Percentiles rank a stretch among this genome's conserved stretches.
phyloP scores from a whole-genome alignment of 2,113 vertebrate species.

The Elephantulus edwardii region DNA sequence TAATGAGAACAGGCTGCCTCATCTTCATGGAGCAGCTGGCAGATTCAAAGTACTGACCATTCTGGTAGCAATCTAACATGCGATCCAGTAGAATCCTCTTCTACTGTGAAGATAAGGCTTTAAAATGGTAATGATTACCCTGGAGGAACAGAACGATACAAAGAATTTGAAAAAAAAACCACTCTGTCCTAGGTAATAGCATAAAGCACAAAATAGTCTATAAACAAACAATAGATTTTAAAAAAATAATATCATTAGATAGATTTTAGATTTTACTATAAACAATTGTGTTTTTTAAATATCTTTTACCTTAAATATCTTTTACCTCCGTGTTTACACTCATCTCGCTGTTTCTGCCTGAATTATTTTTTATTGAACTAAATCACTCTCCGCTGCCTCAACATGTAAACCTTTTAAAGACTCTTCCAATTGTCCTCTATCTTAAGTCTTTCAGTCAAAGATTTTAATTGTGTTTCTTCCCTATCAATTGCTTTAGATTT shows the following conservation, averaged over 20 bases:
- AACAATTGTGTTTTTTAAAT: neutral
- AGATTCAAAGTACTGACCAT: too few species aligned
- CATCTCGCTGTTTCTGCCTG: conserved; percentile 3
- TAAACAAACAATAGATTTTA: neutral
- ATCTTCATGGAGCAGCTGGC: too few species aligned
- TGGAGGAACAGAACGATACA: neutral
- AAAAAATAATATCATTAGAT: neutral
- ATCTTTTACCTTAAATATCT: conserved; percentile 21
- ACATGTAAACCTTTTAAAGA: conserved; percentile 28
- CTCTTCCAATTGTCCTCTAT: conserved; percentile 35
- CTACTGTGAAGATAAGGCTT: neutral
- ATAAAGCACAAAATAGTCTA: neutral
- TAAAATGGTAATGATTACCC: neutral
- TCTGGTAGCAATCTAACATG: too few species aligned
- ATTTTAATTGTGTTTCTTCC: conserved; percentile 45
- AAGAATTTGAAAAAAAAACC: neutral
- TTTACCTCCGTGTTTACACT: conserved; percentile 1
- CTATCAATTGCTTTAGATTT: conserved; percentile 29
- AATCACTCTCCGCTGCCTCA: conserved; percentile 3
- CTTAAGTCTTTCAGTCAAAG: conserved; percentile 41
- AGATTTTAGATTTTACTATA: neutral
- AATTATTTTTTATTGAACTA: conserved; percentile 6
- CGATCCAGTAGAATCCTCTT: too few species aligned
- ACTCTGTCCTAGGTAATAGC: neutral
- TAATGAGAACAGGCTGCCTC: too few species aligned